Percentiles rank a stretch among this genome's conserved stretches.
Evolutionary conservation across 2,113 vertebrate genomes (phyloP).

Genomic region (Columba janthina): DNA sequence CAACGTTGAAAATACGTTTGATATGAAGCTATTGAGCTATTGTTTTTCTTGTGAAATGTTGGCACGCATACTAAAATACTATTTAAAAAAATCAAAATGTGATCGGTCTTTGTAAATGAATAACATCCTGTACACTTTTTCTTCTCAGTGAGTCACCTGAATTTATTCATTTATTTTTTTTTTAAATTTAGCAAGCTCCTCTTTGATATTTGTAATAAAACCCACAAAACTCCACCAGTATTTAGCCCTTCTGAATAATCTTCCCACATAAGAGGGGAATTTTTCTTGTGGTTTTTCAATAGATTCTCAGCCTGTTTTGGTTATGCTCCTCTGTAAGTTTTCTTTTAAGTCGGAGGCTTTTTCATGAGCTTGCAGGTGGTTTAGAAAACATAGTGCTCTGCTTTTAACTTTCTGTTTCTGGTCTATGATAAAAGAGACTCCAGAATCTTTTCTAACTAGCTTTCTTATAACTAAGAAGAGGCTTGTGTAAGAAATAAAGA

Average conservation of each 20-base stretch:
- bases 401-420: conserved; percentile 65
- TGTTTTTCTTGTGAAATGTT: neutral
- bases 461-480: neutral
- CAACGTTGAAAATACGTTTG: neutral
- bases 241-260: conserved; percentile 57
- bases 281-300: conserved; percentile 58
- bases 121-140: conserved; percentile 32
- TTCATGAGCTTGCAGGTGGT: conserved; percentile 52
- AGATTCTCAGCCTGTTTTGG: conserved; percentile 42
- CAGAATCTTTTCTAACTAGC: conserved; percentile 38
- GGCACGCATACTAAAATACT: neutral
- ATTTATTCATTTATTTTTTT: neutral
- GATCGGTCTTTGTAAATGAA: conserved; percentile 2
- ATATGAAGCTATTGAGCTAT: neutral
- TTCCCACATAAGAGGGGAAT: conserved; percentile 60
- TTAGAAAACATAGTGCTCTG: conserved; percentile 47
- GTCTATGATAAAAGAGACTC: conserved; percentile 68
- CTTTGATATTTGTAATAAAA: conserved; percentile 57
- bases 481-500: conserved; percentile 35
- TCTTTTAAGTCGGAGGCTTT: conserved; percentile 59
- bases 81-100: neutral
- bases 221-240: conserved; percentile 20
- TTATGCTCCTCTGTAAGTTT: conserved; percentile 32
- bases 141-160: conserved; percentile 15
- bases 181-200: neutral